Base-by-base conservation (phyloP, 2,888 invertebrate species). In the Xestia rhomboidea region DNA sequence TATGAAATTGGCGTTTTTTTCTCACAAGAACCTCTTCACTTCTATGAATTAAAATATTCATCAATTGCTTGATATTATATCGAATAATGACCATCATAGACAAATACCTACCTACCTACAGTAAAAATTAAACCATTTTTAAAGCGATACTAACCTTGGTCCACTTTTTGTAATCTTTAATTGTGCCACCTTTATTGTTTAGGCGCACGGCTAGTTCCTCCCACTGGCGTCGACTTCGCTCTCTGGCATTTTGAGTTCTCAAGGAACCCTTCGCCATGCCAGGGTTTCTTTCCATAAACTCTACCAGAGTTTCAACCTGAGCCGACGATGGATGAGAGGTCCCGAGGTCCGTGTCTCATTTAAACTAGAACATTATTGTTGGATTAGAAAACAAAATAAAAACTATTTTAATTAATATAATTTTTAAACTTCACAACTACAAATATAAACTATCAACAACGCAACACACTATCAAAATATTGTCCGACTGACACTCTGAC, bases 231-330 rank as follows among this genome's bases (percentile, higher is more conserved):
- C 46, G 73, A 68, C 60, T 60, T 74, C 44, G 46, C 46, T 74
- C 68, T 46, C 57, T 54, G 73, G 73, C 51, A 54, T 30, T 67
- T 67, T 67, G 67, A 54, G 51, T 73, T 73, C 51, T 73, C 38
- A 66, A 67, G 41, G 54, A 73, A 73, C 73, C 67, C 67, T 67
- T 73, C 67, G 73, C 73, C 41, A 73, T 64, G 67, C 68, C 46
- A 68, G 38, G 46, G 46, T 68, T 69, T 49, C 60, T 68, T 60
- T 68, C 74, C 60, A 60, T 68, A 46, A 38, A 60, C 38, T 63
- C 63, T 62, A 74, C 46, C 60, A 74, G 69, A 69, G 60, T 69
- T 74, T 68, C 68, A 74, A 74, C 38, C 69, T 74, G 73, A 46
- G 57, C 73, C 46, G 46, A 73, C 34, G 68, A 73, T 46, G 68